phyloP scores from a whole-genome alignment of 2,113 vertebrate species.

The Prunella fulvescens region DNA sequence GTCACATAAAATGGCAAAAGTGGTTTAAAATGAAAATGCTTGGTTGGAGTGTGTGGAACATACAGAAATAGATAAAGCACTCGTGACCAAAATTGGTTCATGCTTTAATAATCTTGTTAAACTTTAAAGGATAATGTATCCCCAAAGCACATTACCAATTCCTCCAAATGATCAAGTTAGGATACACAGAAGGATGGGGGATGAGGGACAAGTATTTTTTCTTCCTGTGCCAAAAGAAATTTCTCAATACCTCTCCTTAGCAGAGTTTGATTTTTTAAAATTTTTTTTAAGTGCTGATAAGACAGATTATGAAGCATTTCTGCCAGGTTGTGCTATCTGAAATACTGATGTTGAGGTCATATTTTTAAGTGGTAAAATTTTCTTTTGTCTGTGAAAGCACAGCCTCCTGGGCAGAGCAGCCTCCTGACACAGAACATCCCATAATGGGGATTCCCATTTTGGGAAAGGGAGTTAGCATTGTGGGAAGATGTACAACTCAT shows the following conservation, averaged over 20 bases:
- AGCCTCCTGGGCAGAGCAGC: not conserved
- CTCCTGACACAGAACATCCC: not conserved
- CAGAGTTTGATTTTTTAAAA: not conserved
- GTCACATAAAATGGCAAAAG: not conserved
- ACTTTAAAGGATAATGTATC: not conserved
- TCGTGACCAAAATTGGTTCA: not conserved
- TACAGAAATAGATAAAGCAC: not conserved
- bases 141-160: not conserved
- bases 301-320: not conserved
- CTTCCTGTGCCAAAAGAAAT: not conserved
- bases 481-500: not conserved
- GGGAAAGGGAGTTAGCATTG: not conserved
- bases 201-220: not conserved
- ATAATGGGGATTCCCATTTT: not conserved
- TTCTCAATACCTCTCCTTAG: not conserved
- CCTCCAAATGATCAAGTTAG: not conserved
- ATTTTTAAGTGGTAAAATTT: not conserved
- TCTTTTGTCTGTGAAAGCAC: not conserved
- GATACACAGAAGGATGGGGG: not conserved
- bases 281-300: not conserved
- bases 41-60: not conserved
- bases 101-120: not conserved
- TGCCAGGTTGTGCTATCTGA: not conserved
- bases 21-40: not conserved
- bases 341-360: not conserved